Base-by-base conservation (phyloP, 2,113 vertebrate species). In the Hydrolagus affinis region DNA sequence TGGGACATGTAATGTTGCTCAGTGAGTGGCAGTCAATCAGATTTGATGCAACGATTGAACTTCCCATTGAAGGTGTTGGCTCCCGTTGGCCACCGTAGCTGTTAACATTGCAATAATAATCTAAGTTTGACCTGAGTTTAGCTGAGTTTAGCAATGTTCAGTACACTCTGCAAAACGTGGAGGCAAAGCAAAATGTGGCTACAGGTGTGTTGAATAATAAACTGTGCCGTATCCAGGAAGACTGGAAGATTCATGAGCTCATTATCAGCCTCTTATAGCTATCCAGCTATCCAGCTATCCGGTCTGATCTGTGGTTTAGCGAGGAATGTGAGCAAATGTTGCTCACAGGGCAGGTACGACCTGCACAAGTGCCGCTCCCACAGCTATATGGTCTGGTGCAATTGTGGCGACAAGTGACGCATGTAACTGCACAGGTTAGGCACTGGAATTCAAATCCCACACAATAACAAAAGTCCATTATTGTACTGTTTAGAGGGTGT, bases 11-110 rank as follows among this genome's bases (percentile, higher is more conserved):
- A 21, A 83, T 62, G 25, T 68, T 68, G 78, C 14, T 21, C 30
- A 17, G 14, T 68, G 78, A 83, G 25, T 83, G 78, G 28, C 78
- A 83, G 21, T 83, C 7, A 62, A 66, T 66, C 62, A 83, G 14
- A 66, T 21, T 28, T 0, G 9, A 64, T 66, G 60, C 44, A 44
- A 44, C 44, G 2, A 64, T 25, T 83, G 60, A 17, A 21, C 62
- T 68, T 32, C 62, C 62, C 28, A 3, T 21, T 32, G 9, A 83
- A 66, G 78, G 60, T 83, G 60, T 66, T 60, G 21, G 7, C 62
- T 21, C 25, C 19, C 28, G 14, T 17, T 11, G 12, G 14, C 60
- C 25, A 15, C 15, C 77, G 62, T 28, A 19, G 17, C 3, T 19
- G 57, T 15, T 64, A 64, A 68, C 25, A 68, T 32, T 23, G 3